phyloP scores from a whole-genome alignment of 2,888 invertebrate genomes.

The Syritta pipiens region DNA sequence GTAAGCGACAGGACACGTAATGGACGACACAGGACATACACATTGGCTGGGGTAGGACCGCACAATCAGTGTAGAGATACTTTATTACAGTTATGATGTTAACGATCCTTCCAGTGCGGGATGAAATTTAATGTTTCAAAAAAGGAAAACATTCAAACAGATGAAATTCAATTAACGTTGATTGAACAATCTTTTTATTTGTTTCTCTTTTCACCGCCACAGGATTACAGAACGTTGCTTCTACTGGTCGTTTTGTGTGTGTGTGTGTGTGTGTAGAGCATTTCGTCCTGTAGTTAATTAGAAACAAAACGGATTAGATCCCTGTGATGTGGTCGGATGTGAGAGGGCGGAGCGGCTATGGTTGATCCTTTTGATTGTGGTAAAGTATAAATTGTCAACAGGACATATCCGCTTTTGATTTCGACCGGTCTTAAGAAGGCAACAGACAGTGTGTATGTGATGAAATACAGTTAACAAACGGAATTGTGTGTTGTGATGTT shows the following conservation, averaged over 20 bases:
- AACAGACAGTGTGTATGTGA: not conserved
- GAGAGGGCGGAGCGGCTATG: too few relatives aligned
- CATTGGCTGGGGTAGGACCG: not conserved
- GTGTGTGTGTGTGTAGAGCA: not conserved
- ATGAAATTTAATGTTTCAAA: constrained; percentile 14
- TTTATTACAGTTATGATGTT: constrained; percentile 9
- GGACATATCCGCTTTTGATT: constrained; percentile 31
- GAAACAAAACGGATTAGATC: constrained; percentile 54
- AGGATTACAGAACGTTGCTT: too few relatives aligned
- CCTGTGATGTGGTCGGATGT: constrained; percentile 44
- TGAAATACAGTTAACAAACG: constrained; percentile 13
- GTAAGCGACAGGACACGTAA: not conserved
- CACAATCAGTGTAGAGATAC: not conserved
- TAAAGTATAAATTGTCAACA: constrained; percentile 45
- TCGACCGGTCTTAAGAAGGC: constrained; percentile 9
- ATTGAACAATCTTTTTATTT: constrained; percentile 29
- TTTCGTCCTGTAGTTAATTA: constrained; percentile 45
- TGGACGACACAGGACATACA: constrained; percentile 6
- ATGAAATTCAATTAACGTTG: constrained; percentile 49
- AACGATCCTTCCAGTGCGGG: constrained; percentile 2
- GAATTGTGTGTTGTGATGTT: constrained; percentile 5
- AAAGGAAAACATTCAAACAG: constrained; percentile 10
- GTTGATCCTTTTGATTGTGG: constrained; percentile 41
- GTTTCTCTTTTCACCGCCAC: constrained; percentile 3
- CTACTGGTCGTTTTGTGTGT: not conserved